Percentiles rank a stretch among this genome's conserved stretches.
Conservation (phyloP, 64 coral and sea anemone species). For the Dendronephthya gigantea region DNA sequence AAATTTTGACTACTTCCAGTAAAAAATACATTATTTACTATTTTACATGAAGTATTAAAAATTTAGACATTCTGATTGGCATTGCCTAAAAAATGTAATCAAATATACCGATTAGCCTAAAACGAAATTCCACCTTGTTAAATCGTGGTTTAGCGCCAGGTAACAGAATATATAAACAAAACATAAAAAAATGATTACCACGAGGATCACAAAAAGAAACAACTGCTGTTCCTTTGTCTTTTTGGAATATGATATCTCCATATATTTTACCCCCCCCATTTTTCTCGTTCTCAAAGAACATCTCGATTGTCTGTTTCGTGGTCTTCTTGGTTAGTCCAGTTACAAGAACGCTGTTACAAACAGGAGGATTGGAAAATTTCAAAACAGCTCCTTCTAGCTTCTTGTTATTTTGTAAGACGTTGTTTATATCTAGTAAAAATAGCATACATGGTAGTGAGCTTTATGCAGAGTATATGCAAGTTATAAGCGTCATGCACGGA, state of each 20-base stretch:
- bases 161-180: background rate
- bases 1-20: too few relatives aligned
- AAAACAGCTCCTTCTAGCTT: conserved; percentile 5
- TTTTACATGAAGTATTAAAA: too few relatives aligned
- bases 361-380: conserved; percentile 19
- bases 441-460: too few relatives aligned
- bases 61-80: too few relatives aligned
- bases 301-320: conserved; percentile 46
- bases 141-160: too few relatives aligned
- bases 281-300: conserved; percentile 52
- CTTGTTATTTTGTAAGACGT: background rate
- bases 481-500: too few relatives aligned
- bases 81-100: too few relatives aligned
- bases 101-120: too few relatives aligned
- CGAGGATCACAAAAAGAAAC: conserved; percentile 39
- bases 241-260: background rate
- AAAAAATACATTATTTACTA: too few relatives aligned
- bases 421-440: background rate
- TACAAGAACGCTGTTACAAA: too few relatives aligned
- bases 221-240: conserved; percentile 27
- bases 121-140: too few relatives aligned
- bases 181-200: conserved; percentile 24
- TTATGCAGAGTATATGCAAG: too few relatives aligned
- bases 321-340: conserved; percentile 38
- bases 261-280: conserved; percentile 34